phyloP scores from a whole-genome alignment of 2,888 invertebrate genomes.

The Xylota sylvarum region DNA sequence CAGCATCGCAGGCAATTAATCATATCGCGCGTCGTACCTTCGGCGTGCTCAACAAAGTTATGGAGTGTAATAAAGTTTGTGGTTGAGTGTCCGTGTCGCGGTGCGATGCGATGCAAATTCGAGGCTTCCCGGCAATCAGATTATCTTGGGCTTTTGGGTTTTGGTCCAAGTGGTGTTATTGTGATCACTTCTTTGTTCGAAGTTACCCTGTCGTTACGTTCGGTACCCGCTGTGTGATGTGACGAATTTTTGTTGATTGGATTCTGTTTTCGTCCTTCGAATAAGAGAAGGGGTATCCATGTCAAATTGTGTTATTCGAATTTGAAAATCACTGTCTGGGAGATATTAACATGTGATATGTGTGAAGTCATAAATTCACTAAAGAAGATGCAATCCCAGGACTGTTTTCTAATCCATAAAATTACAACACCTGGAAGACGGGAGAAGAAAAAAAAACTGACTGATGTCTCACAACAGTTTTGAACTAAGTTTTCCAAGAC shows the following conservation, averaged over 20 bases:
- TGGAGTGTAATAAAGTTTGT: conserved; percentile 70
- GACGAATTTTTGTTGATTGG: conserved; percentile 72
- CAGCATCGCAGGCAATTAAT: conserved; percentile 75
- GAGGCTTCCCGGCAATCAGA: conserved; percentile 55
- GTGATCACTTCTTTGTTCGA: conserved; percentile 64
- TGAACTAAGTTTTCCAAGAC: too few species aligned
- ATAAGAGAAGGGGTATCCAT: conserved; percentile 29
- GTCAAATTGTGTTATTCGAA: conserved; percentile 47
- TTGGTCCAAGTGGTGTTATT: conserved; percentile 57
- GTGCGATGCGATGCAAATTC: conserved; percentile 69
- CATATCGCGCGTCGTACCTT: conserved; percentile 75
- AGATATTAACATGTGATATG: conserved; percentile 26
- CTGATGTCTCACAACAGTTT: too few species aligned
- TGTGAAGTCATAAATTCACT: neutral
- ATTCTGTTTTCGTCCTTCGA: conserved; percentile 59
- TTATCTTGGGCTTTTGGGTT: conserved; percentile 40
- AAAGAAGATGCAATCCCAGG: too few species aligned
- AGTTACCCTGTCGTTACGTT: conserved; percentile 17
- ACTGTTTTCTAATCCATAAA: too few species aligned
- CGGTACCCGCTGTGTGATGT: conserved; percentile 58
- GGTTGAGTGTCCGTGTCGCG: conserved; percentile 47
- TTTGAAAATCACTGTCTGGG: neutral
- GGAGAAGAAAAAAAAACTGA: too few species aligned
- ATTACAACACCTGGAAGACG: too few species aligned
- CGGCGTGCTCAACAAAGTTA: conserved; percentile 63